Base-by-base conservation (phyloP, 2,113 vertebrate genomes). In the Periophthalmus modestus region DNA sequence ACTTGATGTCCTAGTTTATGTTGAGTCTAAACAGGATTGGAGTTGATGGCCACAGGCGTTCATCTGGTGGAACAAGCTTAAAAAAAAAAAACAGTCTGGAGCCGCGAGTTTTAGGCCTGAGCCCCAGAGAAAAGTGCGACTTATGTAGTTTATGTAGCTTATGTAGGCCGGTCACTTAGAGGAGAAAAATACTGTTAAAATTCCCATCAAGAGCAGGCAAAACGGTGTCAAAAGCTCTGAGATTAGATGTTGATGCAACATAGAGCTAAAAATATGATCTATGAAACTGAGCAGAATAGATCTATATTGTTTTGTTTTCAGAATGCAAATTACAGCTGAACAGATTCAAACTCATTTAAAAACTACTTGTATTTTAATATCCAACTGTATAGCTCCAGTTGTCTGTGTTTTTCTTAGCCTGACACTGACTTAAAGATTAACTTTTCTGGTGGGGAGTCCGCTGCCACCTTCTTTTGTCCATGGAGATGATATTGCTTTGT, bases 21-120 rank as follows among this genome's bases (percentile, higher is more conserved):
- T 61, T 70, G 79, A 69, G 80, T 73, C 81, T 72, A 68, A 81
- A 80, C 71, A 54, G 71, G 89, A 86, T 87, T 89, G 83, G 66
- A 66, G 68, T 84, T 84, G 85, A 87, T 71, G 79, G 83, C 89
- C 86, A 83, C 73, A 75, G 89, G 85, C 84, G 15, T 81, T 83
- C 79, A 80, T 91, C 89, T 89, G 84, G 78, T 74, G 79, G 83
- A 88, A 78, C 82, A 70, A 70, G 70, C 47, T 70, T 72, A 9
- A 19, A 7, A 7, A 55, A 33, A 16, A 62, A 34, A 34, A 33
- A 34, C 14, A 18, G 73, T 67, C 72, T 48, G 73, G 75, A 74
- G 66, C 61, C 73, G 23, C 71, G 66, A 72, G 47, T 73, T 82
- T 66, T 47, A 62, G 63, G 66, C 79, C 72, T 63, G 81, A 76